Conservation (phyloP, 2,888 invertebrate genomes). For the Drosophila anceps region DNA sequence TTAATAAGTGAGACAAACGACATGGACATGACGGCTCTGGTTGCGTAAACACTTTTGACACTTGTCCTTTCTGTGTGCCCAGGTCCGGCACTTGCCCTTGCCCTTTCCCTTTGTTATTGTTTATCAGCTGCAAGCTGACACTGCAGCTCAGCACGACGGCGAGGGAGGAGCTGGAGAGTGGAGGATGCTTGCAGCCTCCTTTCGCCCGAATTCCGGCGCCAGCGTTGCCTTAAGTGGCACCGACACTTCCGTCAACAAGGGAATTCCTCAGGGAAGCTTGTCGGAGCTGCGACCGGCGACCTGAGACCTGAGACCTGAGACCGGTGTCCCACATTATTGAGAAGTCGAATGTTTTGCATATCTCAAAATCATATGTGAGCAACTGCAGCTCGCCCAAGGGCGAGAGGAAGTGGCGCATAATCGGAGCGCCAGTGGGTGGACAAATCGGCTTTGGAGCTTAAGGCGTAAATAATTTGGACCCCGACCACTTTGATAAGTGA, state of each 20-base stretch:
- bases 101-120: not conserved
- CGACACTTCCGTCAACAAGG: conserved; percentile 63
- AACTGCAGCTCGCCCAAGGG: conserved; percentile 3
- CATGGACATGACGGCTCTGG: conserved; percentile 53
- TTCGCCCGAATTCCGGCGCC: conserved; percentile 76
- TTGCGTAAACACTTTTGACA: conserved; percentile 65
- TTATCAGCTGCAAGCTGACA: conserved; percentile 55
- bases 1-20: conserved; percentile 65
- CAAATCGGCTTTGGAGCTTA: conserved; percentile 78
- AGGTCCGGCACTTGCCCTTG: conserved; percentile 3
- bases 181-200: conserved; percentile 32
- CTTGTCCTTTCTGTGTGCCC: conserved; percentile 50
- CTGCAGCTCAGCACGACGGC: conserved; percentile 1
- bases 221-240: conserved; percentile 58
- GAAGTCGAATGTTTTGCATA: conserved; percentile 46
- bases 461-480: conserved; percentile 79
- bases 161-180: conserved; percentile 8
- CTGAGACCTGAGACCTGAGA: conserved; percentile 20
- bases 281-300: no score
- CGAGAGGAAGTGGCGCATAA: conserved; percentile 6
- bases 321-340: conserved; percentile 31
- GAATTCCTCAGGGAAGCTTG: conserved; percentile 32
- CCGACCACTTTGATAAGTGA: conserved; percentile 71
- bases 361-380: conserved; percentile 24
- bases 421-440: conserved; percentile 29